Conservation (phyloP, 2,888 invertebrate genomes). For the Eristalinus aeneus region DNA sequence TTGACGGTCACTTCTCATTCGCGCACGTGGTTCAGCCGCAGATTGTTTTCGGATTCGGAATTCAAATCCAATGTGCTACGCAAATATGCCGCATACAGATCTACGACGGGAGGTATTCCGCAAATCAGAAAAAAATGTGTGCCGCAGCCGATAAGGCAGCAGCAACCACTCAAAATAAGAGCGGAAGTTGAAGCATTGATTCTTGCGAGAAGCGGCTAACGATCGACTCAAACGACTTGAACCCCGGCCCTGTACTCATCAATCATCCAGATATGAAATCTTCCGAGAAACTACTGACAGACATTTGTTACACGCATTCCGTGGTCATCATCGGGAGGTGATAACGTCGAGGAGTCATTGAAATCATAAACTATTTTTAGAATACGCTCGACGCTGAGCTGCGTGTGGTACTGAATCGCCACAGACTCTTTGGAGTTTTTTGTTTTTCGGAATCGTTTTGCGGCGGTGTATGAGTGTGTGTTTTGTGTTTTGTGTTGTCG, state of each 20-base stretch:
- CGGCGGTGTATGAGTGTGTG: too few relatives aligned
- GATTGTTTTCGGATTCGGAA: background rate
- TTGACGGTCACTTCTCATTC: background rate
- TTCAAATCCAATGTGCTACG: background rate
- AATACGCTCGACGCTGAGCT: background rate
- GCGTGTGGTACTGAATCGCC: background rate
- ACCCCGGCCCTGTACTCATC: slow-evolving; percentile 23
- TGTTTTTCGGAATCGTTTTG: too few relatives aligned
- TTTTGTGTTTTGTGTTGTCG: background rate
- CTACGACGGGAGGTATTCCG: background rate
- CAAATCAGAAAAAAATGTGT: background rate
- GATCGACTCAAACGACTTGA: slow-evolving; percentile 23
- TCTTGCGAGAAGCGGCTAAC: background rate
- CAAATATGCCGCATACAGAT: background rate
- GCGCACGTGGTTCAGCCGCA: background rate
- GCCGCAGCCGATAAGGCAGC: background rate
- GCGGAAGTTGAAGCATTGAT: background rate
- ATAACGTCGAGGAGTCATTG: background rate
- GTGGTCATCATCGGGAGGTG: background rate
- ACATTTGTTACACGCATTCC: background rate
- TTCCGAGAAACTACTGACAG: slow-evolving; percentile 35
- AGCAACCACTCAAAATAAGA: background rate
- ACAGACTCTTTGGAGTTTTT: background rate
- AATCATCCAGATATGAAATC: slow-evolving; percentile 38
- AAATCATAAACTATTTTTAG: background rate